These are phyloP conservation scores for Macrobrachium rosenbergii DNA, from an alignment of 1,140 invertebrate species.

Conservation along the genomic window DNA sequence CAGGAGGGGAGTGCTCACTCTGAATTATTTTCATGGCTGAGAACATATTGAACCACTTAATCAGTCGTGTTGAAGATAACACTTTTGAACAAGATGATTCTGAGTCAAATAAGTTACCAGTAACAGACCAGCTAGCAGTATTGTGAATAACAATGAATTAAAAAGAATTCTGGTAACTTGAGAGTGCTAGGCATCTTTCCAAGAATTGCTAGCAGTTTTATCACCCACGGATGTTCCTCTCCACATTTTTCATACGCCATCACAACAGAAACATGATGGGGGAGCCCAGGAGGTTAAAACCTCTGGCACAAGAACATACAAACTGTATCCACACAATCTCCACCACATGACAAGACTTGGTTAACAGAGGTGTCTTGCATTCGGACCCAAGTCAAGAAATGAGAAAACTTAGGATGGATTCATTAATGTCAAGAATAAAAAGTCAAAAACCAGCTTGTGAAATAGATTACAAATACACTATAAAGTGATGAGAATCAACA, in stretches of 20 bases:
- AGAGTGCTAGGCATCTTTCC: too few species aligned
- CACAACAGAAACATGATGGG: neutral
- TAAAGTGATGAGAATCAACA: conserved; percentile 51
- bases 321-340: too few species aligned
- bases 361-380: neutral
- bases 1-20: conserved; percentile 63
- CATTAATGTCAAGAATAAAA: conserved; percentile 59
- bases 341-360: neutral
- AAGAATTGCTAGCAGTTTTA: too few species aligned
- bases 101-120: neutral
- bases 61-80: neutral
- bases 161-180: too few species aligned
- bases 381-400: conserved; percentile 28
- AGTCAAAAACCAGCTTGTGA: conserved; percentile 63
- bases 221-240: too few species aligned
- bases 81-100: neutral
- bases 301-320: too few species aligned
- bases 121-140: neutral
- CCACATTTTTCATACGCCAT: too few species aligned
- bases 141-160: too few species aligned
- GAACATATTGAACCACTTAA: conserved; percentile 28
- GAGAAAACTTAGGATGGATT: conserved; percentile 42
- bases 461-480: conserved; percentile 50
- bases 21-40: conserved; percentile 63
- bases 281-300: too few species aligned